Evolutionary conservation across 2,113 vertebrate genomes (phyloP).

Genomic region (Perognathus longimembris): DNA sequence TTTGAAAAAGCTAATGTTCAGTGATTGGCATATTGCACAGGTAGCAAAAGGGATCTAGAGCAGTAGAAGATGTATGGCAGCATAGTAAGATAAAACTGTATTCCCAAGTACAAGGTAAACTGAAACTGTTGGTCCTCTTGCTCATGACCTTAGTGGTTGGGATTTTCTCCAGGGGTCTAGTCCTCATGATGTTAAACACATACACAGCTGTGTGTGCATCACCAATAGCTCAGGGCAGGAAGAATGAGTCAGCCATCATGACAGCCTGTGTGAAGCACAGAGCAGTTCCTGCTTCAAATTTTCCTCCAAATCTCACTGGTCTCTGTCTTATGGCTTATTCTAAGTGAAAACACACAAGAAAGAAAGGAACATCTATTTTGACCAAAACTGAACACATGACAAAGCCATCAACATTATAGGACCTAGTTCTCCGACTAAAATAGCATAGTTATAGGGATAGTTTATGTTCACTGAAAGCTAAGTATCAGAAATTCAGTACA

Average conservation of each 20-base stretch:
- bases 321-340: neutral
- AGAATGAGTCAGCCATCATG: neutral
- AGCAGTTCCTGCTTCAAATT: no score
- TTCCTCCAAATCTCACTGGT: neutral
- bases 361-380: neutral
- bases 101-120: neutral
- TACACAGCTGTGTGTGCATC: neutral
- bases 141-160: neutral
- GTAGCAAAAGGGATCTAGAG: neutral
- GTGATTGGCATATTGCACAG: neutral
- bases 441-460: constrained; percentile 25
- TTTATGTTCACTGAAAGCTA: constrained; percentile 21
- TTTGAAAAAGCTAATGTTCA: neutral
- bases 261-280: neutral
- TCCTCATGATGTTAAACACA: neutral
- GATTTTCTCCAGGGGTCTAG: neutral
- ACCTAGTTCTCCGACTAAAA: neutral
- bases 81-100: neutral
- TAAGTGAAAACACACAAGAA: neutral
- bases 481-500: constrained; percentile 40
- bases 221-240: neutral
- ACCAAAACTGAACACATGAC: neutral
- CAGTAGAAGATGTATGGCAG: neutral
- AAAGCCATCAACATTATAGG: neutral
- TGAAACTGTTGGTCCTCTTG: neutral